A percentile compares a stretch with the other conserved stretches of the same genome.
phyloP scores from a whole-genome alignment of 1,140 invertebrate species.

The Aphaenogaster rudis region DNA sequence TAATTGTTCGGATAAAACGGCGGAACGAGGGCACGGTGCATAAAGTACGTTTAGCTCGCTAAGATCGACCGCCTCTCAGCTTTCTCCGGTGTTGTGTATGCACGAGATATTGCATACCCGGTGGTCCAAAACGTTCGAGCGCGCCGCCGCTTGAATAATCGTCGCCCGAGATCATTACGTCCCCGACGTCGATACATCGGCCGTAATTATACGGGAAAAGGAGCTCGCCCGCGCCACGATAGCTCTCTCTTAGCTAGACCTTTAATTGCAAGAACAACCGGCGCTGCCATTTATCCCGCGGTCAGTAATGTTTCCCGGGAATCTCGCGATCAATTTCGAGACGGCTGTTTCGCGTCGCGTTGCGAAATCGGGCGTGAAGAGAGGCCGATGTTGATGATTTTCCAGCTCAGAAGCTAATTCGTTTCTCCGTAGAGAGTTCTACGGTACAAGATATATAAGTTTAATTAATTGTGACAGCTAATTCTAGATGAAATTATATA shows the following conservation, averaged over 20 bases:
- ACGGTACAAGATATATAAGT: not conserved
- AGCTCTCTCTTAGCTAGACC: not conserved
- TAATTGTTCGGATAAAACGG: slow-evolving; percentile 83
- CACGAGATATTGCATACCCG: slow-evolving; percentile 73
- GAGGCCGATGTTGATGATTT: not conserved
- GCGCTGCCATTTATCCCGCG: slow-evolving; percentile 36
- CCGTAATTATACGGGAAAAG: slow-evolving; percentile 57
- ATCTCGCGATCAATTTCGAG: slow-evolving; percentile 12
- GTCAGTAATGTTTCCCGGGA: slow-evolving; percentile 10
- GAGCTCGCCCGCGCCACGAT: slow-evolving; percentile 14
- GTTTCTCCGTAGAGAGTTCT: not conserved
- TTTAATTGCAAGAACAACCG: slow-evolving; percentile 46
- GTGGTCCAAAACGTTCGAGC: slow-evolving; percentile 71
- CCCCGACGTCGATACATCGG: slow-evolving; percentile 44
- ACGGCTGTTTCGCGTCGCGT: slow-evolving; percentile 28
- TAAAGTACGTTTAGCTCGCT: slow-evolving; percentile 80
- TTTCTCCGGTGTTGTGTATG: slow-evolving; percentile 77
- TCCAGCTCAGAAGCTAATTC: not conserved
- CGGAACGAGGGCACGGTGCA: slow-evolving; percentile 81
- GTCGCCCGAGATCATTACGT: slow-evolving; percentile 47
- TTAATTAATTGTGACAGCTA: not conserved
- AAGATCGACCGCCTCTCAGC: slow-evolving; percentile 78
- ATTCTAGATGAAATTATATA: not conserved
- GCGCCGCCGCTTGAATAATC: slow-evolving; percentile 48
- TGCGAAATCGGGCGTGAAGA: slow-evolving; percentile 28